phyloP scores from a whole-genome alignment of 2,113 vertebrate species.

The Heterotis niloticus region DNA sequence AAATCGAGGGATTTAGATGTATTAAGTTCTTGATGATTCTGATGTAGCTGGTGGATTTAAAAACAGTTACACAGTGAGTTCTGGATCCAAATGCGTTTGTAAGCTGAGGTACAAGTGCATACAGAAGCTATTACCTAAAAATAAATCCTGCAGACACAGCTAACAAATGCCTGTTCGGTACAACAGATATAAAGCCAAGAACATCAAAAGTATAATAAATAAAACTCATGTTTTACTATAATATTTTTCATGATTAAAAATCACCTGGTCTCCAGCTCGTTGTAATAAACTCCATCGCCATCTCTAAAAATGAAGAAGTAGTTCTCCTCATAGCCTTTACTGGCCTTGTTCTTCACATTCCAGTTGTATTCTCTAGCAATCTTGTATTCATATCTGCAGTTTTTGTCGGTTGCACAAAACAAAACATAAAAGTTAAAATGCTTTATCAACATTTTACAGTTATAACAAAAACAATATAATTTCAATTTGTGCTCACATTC shows the following conservation, averaged over 20 bases:
- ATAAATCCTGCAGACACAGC: too few relatives aligned
- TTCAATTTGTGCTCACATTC: not conserved
- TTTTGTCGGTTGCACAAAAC: not conserved
- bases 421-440: not conserved
- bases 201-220: not conserved
- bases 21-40: not conserved
- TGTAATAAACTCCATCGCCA: constrained; percentile 90
- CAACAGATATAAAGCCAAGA: too few relatives aligned
- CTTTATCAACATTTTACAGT: not conserved
- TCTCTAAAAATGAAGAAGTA: constrained; percentile 96
- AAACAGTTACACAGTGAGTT: too few relatives aligned
- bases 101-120: not conserved
- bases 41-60: too few relatives aligned
- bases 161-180: too few relatives aligned
- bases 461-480: too few relatives aligned
- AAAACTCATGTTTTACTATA: not conserved
- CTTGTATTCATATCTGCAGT: constrained; percentile 85
- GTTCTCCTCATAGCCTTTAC: constrained; percentile 94
- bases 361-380: constrained; percentile 94
- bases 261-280: constrained; percentile 89
- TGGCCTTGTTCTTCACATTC: constrained; percentile 97
- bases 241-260: not conserved
- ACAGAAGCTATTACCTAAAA: not conserved
- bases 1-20: not conserved
- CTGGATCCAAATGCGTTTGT: not conserved